A percentile compares a stretch with the other conserved stretches of the same genome.
phyloP scores from a whole-genome alignment of 2,113 vertebrate species.

The Pseudonaja textilis region DNA sequence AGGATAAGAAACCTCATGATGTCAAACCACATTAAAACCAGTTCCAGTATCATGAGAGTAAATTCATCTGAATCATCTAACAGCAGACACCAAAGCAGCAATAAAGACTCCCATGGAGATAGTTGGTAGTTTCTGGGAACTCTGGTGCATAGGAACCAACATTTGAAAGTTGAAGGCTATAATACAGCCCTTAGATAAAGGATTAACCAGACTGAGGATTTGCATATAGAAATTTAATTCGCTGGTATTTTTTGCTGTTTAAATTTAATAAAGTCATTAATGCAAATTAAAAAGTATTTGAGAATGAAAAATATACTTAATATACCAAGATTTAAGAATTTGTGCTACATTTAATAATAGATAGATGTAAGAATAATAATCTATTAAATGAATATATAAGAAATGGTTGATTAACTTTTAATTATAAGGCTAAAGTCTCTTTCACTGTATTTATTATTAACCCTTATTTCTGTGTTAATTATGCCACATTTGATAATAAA shows the following conservation, averaged over 20 bases:
- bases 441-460: conserved; percentile 56
- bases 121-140: background rate
- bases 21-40: background rate
- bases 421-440: conserved; percentile 59
- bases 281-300: conserved; percentile 41
- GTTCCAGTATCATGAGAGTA: background rate
- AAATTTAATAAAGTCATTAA: conserved; percentile 54
- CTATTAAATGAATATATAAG: conserved; percentile 62
- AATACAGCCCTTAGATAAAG: background rate
- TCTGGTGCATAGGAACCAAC: background rate
- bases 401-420: conserved; percentile 63
- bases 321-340: conserved; percentile 52
- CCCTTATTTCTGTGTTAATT: conserved; percentile 61
- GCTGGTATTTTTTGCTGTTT: conserved; percentile 5
- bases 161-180: background rate
- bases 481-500: conserved; percentile 62
- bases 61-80: background rate
- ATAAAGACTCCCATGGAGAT: background rate
- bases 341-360: conserved; percentile 62
- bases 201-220: conserved; percentile 14
- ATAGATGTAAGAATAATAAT: conserved; percentile 60
- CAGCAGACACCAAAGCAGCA: background rate
- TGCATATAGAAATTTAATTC: background rate
- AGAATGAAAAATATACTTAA: conserved; percentile 53
- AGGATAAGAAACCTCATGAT: background rate